phyloP scores from a whole-genome alignment of 2,113 vertebrate genomes.

The Fregata magnificens region DNA sequence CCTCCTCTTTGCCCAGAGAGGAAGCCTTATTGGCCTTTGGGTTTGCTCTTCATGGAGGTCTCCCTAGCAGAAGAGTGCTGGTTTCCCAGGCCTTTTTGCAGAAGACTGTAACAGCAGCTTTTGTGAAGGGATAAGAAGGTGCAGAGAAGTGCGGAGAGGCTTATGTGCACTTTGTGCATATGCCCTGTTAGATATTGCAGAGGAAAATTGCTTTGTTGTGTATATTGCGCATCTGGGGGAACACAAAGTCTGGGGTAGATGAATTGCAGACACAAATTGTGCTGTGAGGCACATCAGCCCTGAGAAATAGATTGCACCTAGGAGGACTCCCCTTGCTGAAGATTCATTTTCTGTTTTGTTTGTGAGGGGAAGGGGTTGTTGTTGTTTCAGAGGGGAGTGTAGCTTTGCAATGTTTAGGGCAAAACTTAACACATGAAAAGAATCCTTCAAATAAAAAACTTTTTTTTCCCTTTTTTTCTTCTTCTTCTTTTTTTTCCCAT shows the following conservation, averaged over 20 bases:
- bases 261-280: not conserved
- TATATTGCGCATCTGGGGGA: too few relatives aligned
- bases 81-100: not conserved
- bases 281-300: not conserved
- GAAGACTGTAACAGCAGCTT: not conserved
- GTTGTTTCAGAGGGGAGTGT: too few relatives aligned
- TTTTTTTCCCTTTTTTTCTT: not conserved
- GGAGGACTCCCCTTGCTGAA: not conserved
- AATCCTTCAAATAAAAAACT: not conserved
- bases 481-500: not conserved
- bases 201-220: not conserved
- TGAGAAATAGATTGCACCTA: not conserved
- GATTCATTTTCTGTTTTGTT: not conserved
- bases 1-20: not conserved
- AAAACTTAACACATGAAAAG: not conserved
- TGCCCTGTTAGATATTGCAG: not conserved
- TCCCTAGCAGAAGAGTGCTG: not conserved
- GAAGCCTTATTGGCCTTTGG: too few relatives aligned
- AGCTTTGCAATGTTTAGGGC: not conserved
- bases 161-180: not conserved
- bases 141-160: not conserved
- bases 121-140: not conserved
- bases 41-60: not conserved
- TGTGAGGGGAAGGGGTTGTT: not conserved
- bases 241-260: not conserved